These are phyloP conservation scores for Diglossa cyanea DNA, from an alignment of 2,797 vertebrate genomes.

Conservation along the genomic window DNA sequence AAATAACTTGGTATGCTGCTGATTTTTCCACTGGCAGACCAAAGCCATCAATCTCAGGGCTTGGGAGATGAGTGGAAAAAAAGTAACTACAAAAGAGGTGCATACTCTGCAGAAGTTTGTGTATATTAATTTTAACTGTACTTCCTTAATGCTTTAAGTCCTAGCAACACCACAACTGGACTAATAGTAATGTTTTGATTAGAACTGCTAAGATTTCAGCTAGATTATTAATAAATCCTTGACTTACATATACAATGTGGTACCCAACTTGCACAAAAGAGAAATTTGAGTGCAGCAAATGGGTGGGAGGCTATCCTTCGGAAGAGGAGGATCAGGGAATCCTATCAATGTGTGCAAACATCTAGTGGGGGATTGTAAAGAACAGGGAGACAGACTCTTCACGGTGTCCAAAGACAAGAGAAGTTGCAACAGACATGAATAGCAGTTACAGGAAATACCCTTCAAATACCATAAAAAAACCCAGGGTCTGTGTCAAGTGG, in stretches of 20 bases:
- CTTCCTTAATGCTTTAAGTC: not conserved
- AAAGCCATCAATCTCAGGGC: not conserved
- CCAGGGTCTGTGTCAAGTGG: not conserved
- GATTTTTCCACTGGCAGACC: not conserved
- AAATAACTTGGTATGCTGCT: not conserved
- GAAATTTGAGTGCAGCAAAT: not conserved
- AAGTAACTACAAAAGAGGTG: not conserved
- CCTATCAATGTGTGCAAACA: not conserved
- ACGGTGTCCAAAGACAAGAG: not conserved
- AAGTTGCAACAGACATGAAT: not conserved
- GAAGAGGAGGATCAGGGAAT: not conserved
- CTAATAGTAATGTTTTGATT: not conserved
- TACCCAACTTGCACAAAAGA: not conserved
- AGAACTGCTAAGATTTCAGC: not conserved
- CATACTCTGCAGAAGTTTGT: not conserved
- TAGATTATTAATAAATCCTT: not conserved
- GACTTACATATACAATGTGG: fast-evolving
- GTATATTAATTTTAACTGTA: not conserved
- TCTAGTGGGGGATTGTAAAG: not conserved
- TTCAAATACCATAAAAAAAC: not conserved
- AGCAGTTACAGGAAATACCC: not conserved
- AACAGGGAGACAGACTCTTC: not conserved
- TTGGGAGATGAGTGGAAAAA: not conserved
- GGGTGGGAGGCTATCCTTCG: not conserved
- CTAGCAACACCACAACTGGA: not conserved